A percentile compares a stretch with the other conserved stretches of the same genome.
Evolutionary conservation across 1,140 invertebrate species (phyloP).

Genomic region (Cyrtorhinus lividipennis): DNA sequence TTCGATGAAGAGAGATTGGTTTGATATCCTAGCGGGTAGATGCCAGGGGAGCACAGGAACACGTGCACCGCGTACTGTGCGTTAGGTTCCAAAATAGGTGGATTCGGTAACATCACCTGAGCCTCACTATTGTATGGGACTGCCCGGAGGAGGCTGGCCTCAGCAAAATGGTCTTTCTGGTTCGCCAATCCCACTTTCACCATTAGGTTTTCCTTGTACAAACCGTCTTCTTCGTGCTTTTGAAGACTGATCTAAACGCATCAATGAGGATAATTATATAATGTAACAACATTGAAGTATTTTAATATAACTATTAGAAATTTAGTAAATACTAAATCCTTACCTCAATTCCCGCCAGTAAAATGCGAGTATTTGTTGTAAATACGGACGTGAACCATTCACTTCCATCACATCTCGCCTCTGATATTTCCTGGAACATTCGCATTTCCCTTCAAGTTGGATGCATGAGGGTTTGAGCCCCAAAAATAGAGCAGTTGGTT

Average conservation of each 20-base stretch:
- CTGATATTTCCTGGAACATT: constrained; percentile 10
- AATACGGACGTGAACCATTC: constrained; percentile 19
- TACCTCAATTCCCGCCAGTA: constrained; percentile 17
- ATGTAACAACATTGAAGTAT: background rate
- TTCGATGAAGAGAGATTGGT: background rate
- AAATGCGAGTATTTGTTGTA: constrained; percentile 4
- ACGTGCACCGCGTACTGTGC: constrained; percentile 16
- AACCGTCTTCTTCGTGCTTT: background rate
- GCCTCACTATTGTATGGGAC: constrained; percentile 17
- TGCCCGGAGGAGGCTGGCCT: constrained; percentile 5
- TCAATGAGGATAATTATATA: background rate
- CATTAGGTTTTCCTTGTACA: constrained; percentile 17
- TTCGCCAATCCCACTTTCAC: constrained; percentile 17
- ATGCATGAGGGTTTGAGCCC: too few relatives aligned
- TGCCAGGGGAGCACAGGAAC: constrained; percentile 16
- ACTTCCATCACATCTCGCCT: constrained; percentile 18
- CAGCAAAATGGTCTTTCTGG: constrained; percentile 12
- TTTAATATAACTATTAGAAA: too few relatives aligned
- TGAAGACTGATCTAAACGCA: constrained; percentile 10
- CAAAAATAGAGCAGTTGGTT: too few relatives aligned
- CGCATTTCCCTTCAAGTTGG: too few relatives aligned
- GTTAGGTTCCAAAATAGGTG: constrained; percentile 4
- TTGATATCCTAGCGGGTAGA: constrained; percentile 17
- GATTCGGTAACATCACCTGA: constrained; percentile 11
- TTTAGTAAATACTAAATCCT: too few relatives aligned